Conservation (phyloP, 2,888 invertebrate genomes). For the Homarus gammarus region DNA sequence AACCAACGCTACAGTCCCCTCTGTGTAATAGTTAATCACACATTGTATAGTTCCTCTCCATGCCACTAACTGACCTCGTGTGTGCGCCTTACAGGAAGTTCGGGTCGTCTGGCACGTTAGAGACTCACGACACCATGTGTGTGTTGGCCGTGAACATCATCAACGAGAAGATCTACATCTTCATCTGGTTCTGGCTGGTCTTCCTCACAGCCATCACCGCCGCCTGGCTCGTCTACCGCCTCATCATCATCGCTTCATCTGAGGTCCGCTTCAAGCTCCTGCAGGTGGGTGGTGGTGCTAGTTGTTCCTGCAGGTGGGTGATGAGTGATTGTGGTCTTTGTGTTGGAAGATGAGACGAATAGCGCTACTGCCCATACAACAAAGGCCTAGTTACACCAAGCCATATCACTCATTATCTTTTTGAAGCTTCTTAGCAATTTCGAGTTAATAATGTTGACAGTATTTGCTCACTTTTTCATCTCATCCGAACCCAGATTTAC, state of each 20-base stretch:
- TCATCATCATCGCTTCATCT: conserved; percentile 60
- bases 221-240: conserved; percentile 64
- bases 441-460: no score
- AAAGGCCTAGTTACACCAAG: no score
- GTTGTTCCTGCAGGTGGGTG: no score
- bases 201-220: conserved; percentile 66
- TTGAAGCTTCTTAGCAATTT: no score
- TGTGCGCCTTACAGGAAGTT: conserved; percentile 53
- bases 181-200: conserved; percentile 75
- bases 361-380: no score
- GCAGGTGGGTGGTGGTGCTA: conserved; percentile 45
- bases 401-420: no score
- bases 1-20: no score
- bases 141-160: conserved; percentile 74
- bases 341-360: no score
- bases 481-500: no score
- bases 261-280: conserved; percentile 55
- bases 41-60: neutral
- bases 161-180: conserved; percentile 75
- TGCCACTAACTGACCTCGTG: neutral
- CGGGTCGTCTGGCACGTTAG: conserved; percentile 71
- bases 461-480: no score
- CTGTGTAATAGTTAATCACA: no score
- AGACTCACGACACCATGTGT: conserved; percentile 73
- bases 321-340: no score